Conservation (phyloP, 1,140 invertebrate species). For the Latrodectus geometricus region DNA sequence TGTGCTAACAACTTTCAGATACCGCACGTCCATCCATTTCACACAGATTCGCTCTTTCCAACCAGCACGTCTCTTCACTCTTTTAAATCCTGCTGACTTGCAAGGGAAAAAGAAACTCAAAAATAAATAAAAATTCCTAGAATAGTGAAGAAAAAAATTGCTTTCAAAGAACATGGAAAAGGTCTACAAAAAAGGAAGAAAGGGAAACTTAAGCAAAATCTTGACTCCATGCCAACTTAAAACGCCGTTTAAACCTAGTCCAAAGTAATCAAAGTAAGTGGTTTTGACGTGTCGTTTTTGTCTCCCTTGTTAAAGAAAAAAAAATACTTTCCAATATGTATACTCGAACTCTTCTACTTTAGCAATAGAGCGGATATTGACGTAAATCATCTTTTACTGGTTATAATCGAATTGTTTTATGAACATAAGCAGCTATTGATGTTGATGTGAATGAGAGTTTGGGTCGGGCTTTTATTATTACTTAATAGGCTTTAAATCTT, state of each 20-base stretch:
- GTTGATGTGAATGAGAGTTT: too few relatives aligned
- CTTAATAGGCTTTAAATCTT: too few relatives aligned
- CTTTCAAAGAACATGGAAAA: not conserved
- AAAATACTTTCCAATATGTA: constrained; percentile 69
- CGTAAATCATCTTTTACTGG: too few relatives aligned
- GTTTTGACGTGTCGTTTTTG: not conserved
- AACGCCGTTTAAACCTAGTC: not conserved
- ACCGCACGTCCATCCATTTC: not conserved
- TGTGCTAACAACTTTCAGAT: not conserved
- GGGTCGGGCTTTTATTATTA: too few relatives aligned
- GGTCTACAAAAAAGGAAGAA: constrained; percentile 1
- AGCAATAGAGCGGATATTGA: too few relatives aligned
- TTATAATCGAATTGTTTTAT: too few relatives aligned
- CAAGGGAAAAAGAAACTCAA: not conserved
- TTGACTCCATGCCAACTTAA: constrained; percentile 20
- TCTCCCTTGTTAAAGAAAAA: not conserved
- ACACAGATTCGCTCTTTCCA: not conserved
- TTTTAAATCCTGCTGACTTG: not conserved
- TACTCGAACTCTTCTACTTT: too few relatives aligned
- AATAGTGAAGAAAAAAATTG: not conserved
- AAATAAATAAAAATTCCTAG: not conserved
- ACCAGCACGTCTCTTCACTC: not conserved
- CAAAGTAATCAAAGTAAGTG: constrained; percentile 9
- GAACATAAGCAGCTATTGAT: too few relatives aligned
- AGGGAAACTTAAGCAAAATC: not conserved